phyloP scores from a whole-genome alignment of 1,140 invertebrate genomes.

The Akabosia matsudoensis region DNA sequence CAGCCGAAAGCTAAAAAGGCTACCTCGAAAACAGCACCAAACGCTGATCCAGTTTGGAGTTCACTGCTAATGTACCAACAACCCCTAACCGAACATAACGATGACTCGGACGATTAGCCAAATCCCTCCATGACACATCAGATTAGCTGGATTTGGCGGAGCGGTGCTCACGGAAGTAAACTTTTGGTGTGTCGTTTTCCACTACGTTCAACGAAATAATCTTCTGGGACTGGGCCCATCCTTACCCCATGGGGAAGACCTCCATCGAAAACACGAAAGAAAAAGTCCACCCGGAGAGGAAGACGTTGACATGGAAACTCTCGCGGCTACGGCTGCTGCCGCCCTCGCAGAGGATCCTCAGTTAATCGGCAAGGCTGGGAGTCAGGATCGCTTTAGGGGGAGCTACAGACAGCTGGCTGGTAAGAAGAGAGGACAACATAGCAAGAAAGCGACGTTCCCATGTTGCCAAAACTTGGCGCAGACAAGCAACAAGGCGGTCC shows the following conservation, averaged over 20 bases:
- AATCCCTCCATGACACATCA: too few species aligned
- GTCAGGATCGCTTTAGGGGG: conserved; percentile 44
- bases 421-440: too few species aligned
- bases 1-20: too few species aligned
- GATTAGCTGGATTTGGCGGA: conserved; percentile 33
- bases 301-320: conserved; percentile 20
- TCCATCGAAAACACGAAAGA: conserved; percentile 67
- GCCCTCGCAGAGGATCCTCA: background rate
- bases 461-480: too few species aligned
- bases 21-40: too few species aligned
- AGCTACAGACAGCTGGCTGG: conserved; percentile 44
- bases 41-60: too few species aligned
- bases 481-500: too few species aligned
- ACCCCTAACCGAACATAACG: too few species aligned
- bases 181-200: conserved; percentile 81
- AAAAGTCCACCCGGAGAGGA: conserved; percentile 74
- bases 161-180: conserved; percentile 35
- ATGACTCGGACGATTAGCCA: too few species aligned
- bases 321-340: conserved; percentile 29
- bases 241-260: conserved; percentile 70
- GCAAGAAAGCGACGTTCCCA: too few species aligned
- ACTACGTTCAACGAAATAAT: conserved; percentile 80
- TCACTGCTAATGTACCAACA: too few species aligned
- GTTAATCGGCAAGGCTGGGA: conserved; percentile 28
- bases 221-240: conserved; percentile 85